Percentiles rank a stretch among this genome's conserved stretches.
These are phyloP conservation scores for Tor tambroides DNA, from an alignment of 2,113 vertebrate genomes.

Conservation along the genomic window DNA sequence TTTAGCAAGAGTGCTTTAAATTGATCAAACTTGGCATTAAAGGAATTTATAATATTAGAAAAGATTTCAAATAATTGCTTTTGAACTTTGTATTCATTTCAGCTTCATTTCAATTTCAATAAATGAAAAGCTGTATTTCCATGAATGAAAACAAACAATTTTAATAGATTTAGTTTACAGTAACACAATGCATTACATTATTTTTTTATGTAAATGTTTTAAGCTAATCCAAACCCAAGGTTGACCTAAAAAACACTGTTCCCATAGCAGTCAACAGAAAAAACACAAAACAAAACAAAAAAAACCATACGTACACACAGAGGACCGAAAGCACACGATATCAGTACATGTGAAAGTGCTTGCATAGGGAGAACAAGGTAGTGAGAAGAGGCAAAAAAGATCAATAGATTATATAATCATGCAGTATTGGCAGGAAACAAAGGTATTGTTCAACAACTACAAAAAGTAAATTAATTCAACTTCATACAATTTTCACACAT, in stretches of 20 bases:
- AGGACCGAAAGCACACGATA: background rate
- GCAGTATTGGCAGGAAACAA: constrained; percentile 42
- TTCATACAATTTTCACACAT: background rate
- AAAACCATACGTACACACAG: background rate
- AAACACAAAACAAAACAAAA: background rate
- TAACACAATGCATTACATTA: background rate
- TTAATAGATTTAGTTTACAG: background rate
- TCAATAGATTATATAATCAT: constrained; percentile 52
- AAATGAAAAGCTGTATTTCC: too few relatives aligned
- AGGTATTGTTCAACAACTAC: constrained; percentile 38
- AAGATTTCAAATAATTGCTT: too few relatives aligned
- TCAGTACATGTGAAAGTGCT: background rate
- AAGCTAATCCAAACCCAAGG: background rate
- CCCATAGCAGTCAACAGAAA: constrained; percentile 14
- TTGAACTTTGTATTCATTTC: too few relatives aligned
- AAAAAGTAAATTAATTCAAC: constrained; percentile 26
- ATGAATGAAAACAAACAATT: background rate
- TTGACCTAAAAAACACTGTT: constrained; percentile 12
- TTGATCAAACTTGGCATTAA: too few relatives aligned
- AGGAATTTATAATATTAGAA: too few relatives aligned
- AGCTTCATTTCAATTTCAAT: too few relatives aligned
- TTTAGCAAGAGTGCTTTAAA: too few relatives aligned
- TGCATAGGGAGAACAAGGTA: background rate
- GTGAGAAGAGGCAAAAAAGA: constrained; percentile 30
- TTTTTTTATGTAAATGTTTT: background rate